Base-by-base conservation (phyloP, 2,888 invertebrate species). In the Drosophila robusta region DNA sequence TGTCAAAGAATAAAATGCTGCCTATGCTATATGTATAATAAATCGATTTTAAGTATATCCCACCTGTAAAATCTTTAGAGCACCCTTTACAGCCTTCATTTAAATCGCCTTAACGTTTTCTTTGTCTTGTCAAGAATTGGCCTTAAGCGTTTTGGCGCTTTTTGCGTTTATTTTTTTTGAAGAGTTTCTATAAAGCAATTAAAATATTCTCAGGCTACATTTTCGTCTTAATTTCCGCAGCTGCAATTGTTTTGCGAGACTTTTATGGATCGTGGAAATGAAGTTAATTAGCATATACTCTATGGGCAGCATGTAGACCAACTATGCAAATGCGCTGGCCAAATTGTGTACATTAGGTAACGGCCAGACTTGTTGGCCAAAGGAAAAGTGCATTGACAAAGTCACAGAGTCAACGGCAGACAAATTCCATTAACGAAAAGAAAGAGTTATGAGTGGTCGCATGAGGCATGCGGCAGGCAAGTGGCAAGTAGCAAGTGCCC, bases 201-300 rank as follows among this genome's bases (percentile, higher is more conserved):
- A 75, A 84, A 84, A 79, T 68, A 81, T 85, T 85, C 85, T 85
- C 85, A 86, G 72, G 58, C 34, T 58, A 46, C 24, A 34, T 41
- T 57, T 58, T 67, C 49, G 64, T 41, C 47, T 57, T 51, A 56
- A 52, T 75, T 81, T 87, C 89, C 87, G 89, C 56, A 24, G 58
- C 49, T 66, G 66, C 89, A 87, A 73, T 84, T 89, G 89, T 87
- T 73, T 73, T 32, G 57, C 38, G 32, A 66, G 80, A 69, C 75
- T 82, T 82, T 86, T 80, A 70, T 86, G 73, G 77, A 86, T 80
- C 89, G 81, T 87, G 89, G 88, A 89, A 89, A 81, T 76, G 52
- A 52, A 81, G 88, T 76, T 86, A 89, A 89, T 88, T 88, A 81
- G 69, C 86, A 83, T 87, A 74, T 18, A n/a, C n/a, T n/a, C n/a